phyloP scores from a whole-genome alignment of 2,113 vertebrate species.

The Melanerpes aurifrons region DNA sequence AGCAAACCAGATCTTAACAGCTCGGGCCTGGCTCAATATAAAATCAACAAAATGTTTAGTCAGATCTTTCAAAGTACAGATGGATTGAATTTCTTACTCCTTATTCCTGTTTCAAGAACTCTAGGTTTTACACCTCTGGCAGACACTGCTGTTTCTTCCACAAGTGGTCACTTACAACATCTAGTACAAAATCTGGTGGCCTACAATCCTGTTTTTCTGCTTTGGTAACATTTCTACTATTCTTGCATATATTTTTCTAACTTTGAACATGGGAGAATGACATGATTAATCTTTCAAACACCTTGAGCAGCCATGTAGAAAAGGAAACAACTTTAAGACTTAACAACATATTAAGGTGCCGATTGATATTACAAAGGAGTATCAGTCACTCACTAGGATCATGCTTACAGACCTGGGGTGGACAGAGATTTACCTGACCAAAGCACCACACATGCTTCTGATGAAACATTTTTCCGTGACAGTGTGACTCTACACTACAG shows the following conservation, averaged over 20 bases:
- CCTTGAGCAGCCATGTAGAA: background rate
- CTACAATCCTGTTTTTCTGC: background rate
- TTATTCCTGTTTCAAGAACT: background rate
- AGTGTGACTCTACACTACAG: background rate
- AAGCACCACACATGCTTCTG: background rate
- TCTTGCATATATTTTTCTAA: background rate
- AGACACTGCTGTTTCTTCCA: background rate
- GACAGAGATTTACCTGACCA: background rate
- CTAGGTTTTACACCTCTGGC: background rate
- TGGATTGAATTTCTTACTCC: background rate
- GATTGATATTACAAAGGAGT: background rate
- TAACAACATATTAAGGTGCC: background rate
- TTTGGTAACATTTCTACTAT: background rate
- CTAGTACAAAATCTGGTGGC: background rate
- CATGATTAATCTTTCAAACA: background rate
- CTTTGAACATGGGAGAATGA: background rate
- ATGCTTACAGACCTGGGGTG: background rate
- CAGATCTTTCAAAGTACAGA: constrained; percentile 8
- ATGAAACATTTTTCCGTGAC: background rate
- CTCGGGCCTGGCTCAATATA: background rate
- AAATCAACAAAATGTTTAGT: constrained; percentile 12
- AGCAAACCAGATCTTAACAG: background rate
- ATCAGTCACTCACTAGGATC: background rate
- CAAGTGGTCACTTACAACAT: background rate
- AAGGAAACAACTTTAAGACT: background rate